These are phyloP conservation scores for Halictus quadricinctus DNA, from an alignment of 2,888 invertebrate genomes.

Conservation along the genomic window DNA sequence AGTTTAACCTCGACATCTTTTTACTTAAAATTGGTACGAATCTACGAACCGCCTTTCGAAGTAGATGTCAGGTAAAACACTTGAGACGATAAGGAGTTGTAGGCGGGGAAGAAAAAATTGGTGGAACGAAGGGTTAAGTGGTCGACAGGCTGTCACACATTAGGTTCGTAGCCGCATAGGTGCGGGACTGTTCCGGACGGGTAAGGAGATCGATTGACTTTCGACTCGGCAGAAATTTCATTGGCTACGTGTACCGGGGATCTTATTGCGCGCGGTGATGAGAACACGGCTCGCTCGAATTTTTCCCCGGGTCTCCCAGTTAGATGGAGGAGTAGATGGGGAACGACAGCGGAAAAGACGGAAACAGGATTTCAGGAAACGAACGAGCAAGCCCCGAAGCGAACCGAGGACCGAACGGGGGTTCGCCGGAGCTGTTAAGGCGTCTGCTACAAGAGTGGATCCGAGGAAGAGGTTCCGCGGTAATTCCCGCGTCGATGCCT, in stretches of 20 bases:
- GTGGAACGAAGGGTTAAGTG: neutral
- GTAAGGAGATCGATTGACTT: neutral
- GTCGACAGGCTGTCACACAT: neutral
- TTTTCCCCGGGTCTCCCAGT: neutral
- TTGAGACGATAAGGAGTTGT: too few species aligned
- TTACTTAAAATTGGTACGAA: neutral
- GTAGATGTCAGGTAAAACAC: too few species aligned
- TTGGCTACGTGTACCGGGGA: neutral
- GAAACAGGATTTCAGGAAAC: slow-evolving; percentile 37
- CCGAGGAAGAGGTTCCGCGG: slow-evolving; percentile 56
- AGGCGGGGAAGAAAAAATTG: neutral
- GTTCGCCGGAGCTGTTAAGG: slow-evolving; percentile 1
- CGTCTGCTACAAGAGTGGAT: slow-evolving; percentile 49
- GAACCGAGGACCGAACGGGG: neutral
- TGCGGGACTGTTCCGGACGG: neutral
- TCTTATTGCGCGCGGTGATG: slow-evolving; percentile 1
- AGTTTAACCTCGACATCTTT: too few species aligned
- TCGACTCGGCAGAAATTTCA: neutral
- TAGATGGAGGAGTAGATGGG: slow-evolving; percentile 8
- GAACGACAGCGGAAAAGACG: slow-evolving; percentile 20
- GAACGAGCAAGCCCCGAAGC: slow-evolving; percentile 16
- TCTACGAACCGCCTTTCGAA: neutral
- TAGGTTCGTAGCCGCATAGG: neutral
- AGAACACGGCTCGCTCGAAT: neutral
- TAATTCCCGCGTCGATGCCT: slow-evolving; percentile 71